Conservation (phyloP, 2,113 vertebrate species). For the Chiloscyllium plagiosum region DNA sequence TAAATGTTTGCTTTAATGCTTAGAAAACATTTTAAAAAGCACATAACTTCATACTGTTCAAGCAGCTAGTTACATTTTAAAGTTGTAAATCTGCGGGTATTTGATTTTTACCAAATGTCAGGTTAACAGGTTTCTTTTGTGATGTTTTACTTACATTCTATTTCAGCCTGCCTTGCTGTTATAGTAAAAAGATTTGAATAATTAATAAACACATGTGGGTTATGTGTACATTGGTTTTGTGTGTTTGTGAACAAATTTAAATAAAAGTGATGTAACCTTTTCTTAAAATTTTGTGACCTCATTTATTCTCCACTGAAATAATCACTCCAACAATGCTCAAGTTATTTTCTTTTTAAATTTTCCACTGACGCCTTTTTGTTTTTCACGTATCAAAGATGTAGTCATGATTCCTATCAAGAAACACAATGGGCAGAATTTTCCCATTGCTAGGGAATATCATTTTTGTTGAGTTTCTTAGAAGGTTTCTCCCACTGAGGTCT, state of each 20-base stretch:
- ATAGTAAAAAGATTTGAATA: neutral
- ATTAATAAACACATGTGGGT: neutral
- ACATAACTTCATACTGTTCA: neutral
- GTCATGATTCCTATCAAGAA: neutral
- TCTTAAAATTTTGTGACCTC: neutral
- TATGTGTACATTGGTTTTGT: neutral
- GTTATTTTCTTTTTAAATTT: neutral
- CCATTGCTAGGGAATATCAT: neutral
- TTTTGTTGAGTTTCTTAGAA: neutral
- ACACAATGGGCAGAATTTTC: neutral
- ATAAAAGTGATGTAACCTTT: neutral
- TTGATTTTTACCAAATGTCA: neutral
- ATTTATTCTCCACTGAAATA: neutral
- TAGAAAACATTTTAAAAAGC: neutral
- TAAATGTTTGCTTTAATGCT: neutral
- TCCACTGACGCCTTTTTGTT: neutral
- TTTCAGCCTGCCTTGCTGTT: neutral
- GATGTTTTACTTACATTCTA: neutral
- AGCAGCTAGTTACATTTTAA: neutral
- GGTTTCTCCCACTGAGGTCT: neutral
- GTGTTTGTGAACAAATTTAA: neutral
- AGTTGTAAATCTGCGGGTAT: neutral
- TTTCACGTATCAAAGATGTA: neutral
- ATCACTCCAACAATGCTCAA: neutral
- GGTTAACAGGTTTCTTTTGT: neutral